Evolutionary conservation across 1,140 invertebrate species (phyloP), one percentile per base, ranked within the genome.

Genomic region (Plutomurus gul): DNA sequence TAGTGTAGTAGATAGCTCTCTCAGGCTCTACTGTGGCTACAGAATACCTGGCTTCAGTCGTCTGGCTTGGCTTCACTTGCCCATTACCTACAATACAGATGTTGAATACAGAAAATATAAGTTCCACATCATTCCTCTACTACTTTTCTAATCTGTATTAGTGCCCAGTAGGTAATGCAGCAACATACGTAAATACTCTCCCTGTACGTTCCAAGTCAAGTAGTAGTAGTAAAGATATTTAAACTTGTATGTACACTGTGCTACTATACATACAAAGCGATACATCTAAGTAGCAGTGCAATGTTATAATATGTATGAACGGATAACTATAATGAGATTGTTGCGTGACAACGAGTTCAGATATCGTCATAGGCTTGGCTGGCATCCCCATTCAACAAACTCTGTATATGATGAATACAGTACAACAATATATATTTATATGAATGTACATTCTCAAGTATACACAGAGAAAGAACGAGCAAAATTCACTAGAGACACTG

Each of bases 321-420:
- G 56, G 36, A 30, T 65, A 73, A 73, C 37, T 73, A 46, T 73
- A 73, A 73, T 73, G 37, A 73, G 70, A 73, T 73, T 73, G 37
- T 73, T 73, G 70, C 70, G 70, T 73, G 70, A 73, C 70, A 73
- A 40, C 20, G 20, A 46, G 70, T 73, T 65, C 30, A 33, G 22
- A 33, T 16, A 8, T 65, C 30, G 56, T 65, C 56, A 36, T 36
- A 36, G 30, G 13, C 27, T n/a, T 65, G n/a, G n/a, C n/a, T n/a
- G n/a, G n/a, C n/a, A 25, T 65, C 56, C 56, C 56, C 56, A 65
- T 65, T 65, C 10, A 60, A 60, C 51, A 56, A 25, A 56, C 51
- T 27, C 13, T 56, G 7, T n/a, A 47, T 18, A 47, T n/a, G 27
- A 4, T 33, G 27, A 65, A 4, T 27, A 65, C 27, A 16, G 56